Conservation (phyloP, 2,888 invertebrate genomes). For the Stramonita haemastoma region DNA sequence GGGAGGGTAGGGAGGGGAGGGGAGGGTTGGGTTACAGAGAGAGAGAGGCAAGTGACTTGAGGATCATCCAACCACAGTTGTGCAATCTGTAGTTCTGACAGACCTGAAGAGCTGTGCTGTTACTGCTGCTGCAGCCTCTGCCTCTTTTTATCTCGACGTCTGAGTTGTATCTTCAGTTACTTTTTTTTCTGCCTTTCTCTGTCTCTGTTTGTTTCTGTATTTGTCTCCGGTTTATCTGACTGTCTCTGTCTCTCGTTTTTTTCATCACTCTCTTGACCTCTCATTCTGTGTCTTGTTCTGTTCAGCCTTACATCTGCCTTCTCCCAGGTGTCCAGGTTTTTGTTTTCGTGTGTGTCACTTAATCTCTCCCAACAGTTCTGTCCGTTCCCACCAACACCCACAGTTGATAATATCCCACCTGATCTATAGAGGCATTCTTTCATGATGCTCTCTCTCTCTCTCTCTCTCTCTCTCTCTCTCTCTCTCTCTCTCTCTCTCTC, state of each 20-base stretch:
- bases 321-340: neutral
- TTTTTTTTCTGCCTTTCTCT: neutral
- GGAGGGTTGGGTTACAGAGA: no score
- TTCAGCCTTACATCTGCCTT: neutral
- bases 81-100: constrained; percentile 44
- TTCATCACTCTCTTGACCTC: neutral
- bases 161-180: neutral
- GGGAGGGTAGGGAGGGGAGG: neutral
- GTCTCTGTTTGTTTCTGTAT: neutral
- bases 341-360: neutral
- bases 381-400: neutral
- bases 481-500: neutral
- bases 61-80: constrained; percentile 33
- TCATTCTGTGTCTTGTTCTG: neutral
- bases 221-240: neutral
- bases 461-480: neutral
- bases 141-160: neutral
- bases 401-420: neutral
- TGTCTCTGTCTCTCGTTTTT: neutral
- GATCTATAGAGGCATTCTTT: no score
- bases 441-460: neutral
- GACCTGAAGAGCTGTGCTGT: neutral
- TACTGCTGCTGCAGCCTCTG: neutral
- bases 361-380: neutral
- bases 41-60: neutral